Conservation (phyloP, 2,888 invertebrate species). For the Geophilus truncorum region DNA sequence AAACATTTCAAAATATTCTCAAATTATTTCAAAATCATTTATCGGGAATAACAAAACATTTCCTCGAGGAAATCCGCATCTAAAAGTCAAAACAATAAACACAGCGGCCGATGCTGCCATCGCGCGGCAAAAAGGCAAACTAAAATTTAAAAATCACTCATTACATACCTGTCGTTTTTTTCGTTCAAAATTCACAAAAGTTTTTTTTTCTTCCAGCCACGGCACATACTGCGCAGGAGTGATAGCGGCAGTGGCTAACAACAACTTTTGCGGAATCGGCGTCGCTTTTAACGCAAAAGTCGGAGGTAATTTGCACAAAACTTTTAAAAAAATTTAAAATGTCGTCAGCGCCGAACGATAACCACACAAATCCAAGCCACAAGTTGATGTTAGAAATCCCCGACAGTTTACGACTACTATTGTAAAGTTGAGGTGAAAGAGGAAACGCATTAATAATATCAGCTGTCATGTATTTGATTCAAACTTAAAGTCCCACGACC, state of each 20-base stretch:
- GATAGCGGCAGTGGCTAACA: slow-evolving; percentile 49
- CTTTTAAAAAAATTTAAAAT: neutral
- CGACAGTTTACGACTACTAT: neutral
- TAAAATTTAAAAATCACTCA: neutral
- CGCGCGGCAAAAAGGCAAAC: neutral
- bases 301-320: slow-evolving; percentile 45
- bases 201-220: slow-evolving; percentile 43
- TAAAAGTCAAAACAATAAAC: neutral
- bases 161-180: too few relatives aligned
- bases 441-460: slow-evolving; percentile 2
- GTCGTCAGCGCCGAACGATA: too few relatives aligned
- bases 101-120: neutral
- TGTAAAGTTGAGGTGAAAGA: neutral
- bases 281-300: slow-evolving; percentile 49
- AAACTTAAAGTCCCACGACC: neutral
- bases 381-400: neutral
- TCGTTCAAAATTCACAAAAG: neutral
- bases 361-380: too few relatives aligned
- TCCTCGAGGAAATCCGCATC: neutral
- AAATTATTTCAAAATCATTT: neutral
- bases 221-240: slow-evolving; percentile 51
- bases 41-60: neutral
- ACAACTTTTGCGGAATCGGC: slow-evolving; percentile 49
- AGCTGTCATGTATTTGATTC: neutral
- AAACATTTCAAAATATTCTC: too few relatives aligned